Evolutionary conservation across 2,797 vertebrate species (phyloP).

Genomic region (Perodicticus potto): DNA sequence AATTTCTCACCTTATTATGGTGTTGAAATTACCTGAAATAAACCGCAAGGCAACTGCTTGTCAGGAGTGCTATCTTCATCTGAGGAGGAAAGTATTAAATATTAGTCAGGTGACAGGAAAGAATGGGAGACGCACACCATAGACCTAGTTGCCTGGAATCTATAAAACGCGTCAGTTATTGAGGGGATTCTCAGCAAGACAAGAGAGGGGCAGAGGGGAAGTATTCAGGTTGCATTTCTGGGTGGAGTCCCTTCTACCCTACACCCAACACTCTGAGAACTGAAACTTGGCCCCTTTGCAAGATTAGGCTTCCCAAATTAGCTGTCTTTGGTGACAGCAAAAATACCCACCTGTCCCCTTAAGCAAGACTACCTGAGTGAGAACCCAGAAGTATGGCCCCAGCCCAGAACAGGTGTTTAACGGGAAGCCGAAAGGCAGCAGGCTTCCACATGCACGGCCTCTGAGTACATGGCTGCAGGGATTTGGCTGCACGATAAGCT

Average conservation of each 20-base stretch:
- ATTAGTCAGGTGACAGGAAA: slow-evolving; percentile 82
- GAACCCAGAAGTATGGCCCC: slow-evolving; percentile 77
- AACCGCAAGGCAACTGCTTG: slow-evolving; percentile 86
- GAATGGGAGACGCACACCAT: slow-evolving; percentile 43
- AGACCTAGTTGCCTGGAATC: slow-evolving; percentile 79
- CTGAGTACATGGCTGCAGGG: slow-evolving; percentile 71
- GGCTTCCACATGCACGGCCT: slow-evolving; percentile 61
- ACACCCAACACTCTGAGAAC: slow-evolving; percentile 89
- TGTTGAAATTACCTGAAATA: slow-evolving; percentile 89
- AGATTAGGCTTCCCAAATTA: slow-evolving; percentile 86
- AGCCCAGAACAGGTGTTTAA: slow-evolving; percentile 84
- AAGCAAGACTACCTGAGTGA: slow-evolving; percentile 76
- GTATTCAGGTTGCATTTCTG: slow-evolving; percentile 85
- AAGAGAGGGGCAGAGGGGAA: slow-evolving; percentile 77
- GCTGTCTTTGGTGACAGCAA: slow-evolving; percentile 84
- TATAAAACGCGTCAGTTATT: slow-evolving; percentile 84
- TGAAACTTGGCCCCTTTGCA: slow-evolving; percentile 86
- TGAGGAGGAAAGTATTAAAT: slow-evolving; percentile 84
- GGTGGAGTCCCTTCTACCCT: slow-evolving; percentile 84
- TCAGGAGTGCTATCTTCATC: slow-evolving; percentile 75
- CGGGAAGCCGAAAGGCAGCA: slow-evolving; percentile 77
- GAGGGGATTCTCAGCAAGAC: slow-evolving; percentile 81
- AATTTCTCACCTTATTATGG: slow-evolving; percentile 90
- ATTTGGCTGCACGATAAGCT: slow-evolving; percentile 72
- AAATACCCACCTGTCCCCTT: slow-evolving; percentile 82